Evolutionary conservation across 2,797 vertebrate genomes (phyloP).

Genomic region (Mus minutoides): DNA sequence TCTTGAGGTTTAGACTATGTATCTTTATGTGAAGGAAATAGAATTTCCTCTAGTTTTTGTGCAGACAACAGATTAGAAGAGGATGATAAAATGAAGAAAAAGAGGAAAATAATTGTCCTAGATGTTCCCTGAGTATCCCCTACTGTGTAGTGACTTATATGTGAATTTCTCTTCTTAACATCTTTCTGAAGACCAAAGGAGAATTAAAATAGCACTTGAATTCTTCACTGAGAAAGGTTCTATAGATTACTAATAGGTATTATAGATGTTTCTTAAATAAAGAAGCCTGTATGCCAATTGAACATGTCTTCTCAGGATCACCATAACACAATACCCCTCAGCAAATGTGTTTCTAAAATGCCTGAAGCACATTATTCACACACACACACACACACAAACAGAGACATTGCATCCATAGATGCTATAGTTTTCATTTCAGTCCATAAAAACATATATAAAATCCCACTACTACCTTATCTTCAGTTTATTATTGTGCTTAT

Average conservation of each 20-base stretch:
- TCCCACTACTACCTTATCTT: background rate
- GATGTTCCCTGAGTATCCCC: background rate
- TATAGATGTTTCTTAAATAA: slow-evolving; percentile 30
- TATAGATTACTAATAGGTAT: slow-evolving; percentile 30
- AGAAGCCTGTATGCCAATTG: background rate
- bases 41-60: slow-evolving; percentile 50
- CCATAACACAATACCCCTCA: background rate
- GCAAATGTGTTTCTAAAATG: slow-evolving; percentile 20
- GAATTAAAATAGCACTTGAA: slow-evolving; percentile 14
- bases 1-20: background rate
- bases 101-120: slow-evolving; percentile 59
- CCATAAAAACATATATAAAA: background rate
- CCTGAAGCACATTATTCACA: background rate
- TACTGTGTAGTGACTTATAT: background rate
- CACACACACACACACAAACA: background rate
- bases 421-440: background rate
- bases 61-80: slow-evolving; percentile 52
- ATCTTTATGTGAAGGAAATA: background rate
- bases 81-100: slow-evolving; percentile 52
- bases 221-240: slow-evolving; percentile 31
- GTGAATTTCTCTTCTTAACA: slow-evolving; percentile 55
- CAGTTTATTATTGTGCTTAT: background rate
- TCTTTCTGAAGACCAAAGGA: slow-evolving; percentile 15
- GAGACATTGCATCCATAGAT: background rate
- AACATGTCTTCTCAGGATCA: slow-evolving; percentile 19